Conservation (phyloP, 1,140 invertebrate genomes). For the Hydropsyche tenuis region DNA sequence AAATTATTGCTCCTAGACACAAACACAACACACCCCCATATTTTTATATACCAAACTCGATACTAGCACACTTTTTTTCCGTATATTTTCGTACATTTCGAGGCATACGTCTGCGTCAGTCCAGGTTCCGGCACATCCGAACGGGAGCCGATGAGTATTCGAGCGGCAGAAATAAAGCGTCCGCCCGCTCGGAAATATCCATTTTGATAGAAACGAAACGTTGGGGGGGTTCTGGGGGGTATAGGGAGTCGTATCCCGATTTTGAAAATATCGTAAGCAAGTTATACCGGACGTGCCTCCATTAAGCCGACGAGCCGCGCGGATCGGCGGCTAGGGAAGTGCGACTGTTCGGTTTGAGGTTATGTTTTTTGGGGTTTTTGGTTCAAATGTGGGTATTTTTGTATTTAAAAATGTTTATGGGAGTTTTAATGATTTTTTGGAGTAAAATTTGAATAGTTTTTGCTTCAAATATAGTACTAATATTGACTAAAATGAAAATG, state of each 20-base stretch:
- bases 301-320: slow-evolving; percentile 28
- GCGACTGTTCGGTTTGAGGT: not conserved
- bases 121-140: not conserved
- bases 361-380: not conserved
- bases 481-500: too few species aligned
- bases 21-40: too few species aligned
- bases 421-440: too few species aligned
- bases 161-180: slow-evolving; percentile 38
- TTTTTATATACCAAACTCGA: too few species aligned
- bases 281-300: slow-evolving; percentile 42
- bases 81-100: not conserved
- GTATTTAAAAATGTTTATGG: too few species aligned
- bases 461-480: too few species aligned
- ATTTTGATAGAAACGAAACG: slow-evolving; percentile 42
- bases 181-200: slow-evolving; percentile 38
- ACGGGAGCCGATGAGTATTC: slow-evolving; percentile 31
- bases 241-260: slow-evolving; percentile 27
- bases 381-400: too few species aligned
- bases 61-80: too few species aligned
- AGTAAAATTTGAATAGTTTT: too few species aligned
- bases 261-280: slow-evolving; percentile 44
- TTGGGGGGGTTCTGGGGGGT: too few species aligned
- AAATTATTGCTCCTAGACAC: too few species aligned
- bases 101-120: slow-evolving; percentile 9
- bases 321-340: not conserved